Base-by-base conservation (phyloP, 2,888 invertebrate genomes). In the Steinernema carpocapsae region DNA sequence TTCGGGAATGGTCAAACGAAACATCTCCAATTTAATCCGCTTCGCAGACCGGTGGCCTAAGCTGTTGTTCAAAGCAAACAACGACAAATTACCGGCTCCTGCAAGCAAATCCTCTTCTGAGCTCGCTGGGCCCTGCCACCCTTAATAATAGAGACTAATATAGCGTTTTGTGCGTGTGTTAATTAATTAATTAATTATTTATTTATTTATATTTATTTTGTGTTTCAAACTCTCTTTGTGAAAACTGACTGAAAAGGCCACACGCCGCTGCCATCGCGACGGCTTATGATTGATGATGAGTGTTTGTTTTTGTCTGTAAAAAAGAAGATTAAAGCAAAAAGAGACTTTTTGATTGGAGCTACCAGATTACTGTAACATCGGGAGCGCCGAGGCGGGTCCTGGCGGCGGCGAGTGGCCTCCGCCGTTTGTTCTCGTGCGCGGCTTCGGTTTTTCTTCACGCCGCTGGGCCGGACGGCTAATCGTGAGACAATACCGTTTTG, bases 1-100 rank as follows among this genome's bases (percentile, higher is more conserved):
- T 64, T 64, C 64, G 29, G 17, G 29, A 64, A 37, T 32, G 64
- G 64, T 64, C 64, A 64, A 32, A 32, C 32, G 37, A 64, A 64
- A 64, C 64, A 64, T 32, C 64, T 64, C 26, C 64, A 64, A n/a
- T 64, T 64, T 64, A 64, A 64, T 64, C 64, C 64, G 64, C 64
- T 64, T 64, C 17, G 32, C 17, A 64, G 64, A 64, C 64, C 64
- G 37, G 64, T 64, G 64, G 64, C 64, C 64, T 64, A 32, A 64
- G 29, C 64, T 10, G 32, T 64, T 64, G 32, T 37, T 26, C 64
- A 64, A 64, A 64, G 29, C 17, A 56, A 19, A 19, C 48, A 52
- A 52, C 52, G 1, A 17, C 24, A 10, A 37, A 37, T 37, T 37
- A 37, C 37, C 37, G 37, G 37, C 37, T 37, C 4, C 37, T 10